Base-by-base conservation (phyloP, 2,888 invertebrate species). In the Ophion ellenae region DNA sequence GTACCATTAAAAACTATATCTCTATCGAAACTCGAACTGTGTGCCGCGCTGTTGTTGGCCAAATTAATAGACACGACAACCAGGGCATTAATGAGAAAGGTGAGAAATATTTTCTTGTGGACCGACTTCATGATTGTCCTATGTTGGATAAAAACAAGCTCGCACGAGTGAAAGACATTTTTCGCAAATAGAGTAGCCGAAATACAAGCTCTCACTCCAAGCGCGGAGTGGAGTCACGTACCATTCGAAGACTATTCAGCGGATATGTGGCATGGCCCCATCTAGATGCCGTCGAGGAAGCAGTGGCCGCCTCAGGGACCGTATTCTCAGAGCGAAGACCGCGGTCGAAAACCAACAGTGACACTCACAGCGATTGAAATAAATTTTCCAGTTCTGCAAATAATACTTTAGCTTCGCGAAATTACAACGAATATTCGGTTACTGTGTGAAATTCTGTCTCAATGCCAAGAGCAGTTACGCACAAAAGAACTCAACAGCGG, bases 1-100 rank as follows among this genome's bases (percentile, higher is more conserved):
- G 67, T 81, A 32, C 73, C 74, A 7, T n/a, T 74, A 17, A 81
- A 81, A 59, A 67, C 45, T 0, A 66, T 74, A 57, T 67, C 67
- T 3, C 17, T 74, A 61, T 67, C 74, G 24, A 67, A 47, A 67
- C 45, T 73, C 10, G 74, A 81, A 40, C 17, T 81, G 11, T 24
- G 24, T 57, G 81, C 66, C n/a, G 73, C 66, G 6, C 36, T 81
- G 11, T 10, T 81, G 45, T 28, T 81, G 6, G 66, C 73, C 1
- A 74, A 57, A 59, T 59, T 81, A 0, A 17, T 57, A 9, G 24
- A 59, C 14, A 11, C 61, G 17, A 66, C 45, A 0, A 59, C 6
- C 24, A 28, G n/a, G 1, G 79, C 79, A 9, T 74, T 67, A 6
- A 11, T 5, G 36, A 57, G n/a, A 7, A 76, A 77, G 57, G 11